Evolutionary conservation across 2,888 invertebrate species (phyloP).

Genomic region (Tenthredo livida): DNA sequence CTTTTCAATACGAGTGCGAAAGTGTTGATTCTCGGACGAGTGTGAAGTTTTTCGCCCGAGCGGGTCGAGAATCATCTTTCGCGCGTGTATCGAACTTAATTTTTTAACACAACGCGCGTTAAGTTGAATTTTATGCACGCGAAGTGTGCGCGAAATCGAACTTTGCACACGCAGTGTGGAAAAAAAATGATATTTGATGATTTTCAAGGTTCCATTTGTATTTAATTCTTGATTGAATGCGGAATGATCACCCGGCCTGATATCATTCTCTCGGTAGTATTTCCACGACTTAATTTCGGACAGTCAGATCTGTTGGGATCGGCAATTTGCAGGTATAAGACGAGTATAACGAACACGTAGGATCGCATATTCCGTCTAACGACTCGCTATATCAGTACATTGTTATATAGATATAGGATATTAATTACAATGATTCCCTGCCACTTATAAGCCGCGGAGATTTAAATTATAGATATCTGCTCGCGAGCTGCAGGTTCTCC

Average conservation of each 20-base stretch:
- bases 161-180: no score
- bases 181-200: not conserved
- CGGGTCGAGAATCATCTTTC: no score
- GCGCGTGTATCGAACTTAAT: no score
- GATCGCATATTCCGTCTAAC: constrained; percentile 41
- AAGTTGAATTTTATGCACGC: no score
- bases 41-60: no score
- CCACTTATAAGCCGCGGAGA: constrained; percentile 69
- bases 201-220: not conserved
- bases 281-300: constrained; percentile 19
- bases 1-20: no score
- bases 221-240: not conserved
- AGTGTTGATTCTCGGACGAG: no score
- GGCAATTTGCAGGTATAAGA: constrained; percentile 12
- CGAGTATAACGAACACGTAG: constrained; percentile 29
- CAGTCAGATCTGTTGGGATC: not conserved
- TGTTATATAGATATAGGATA: constrained; percentile 61
- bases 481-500: constrained; percentile 39
- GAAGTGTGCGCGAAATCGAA: no score
- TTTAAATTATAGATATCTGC: constrained; percentile 71
- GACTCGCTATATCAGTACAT: constrained; percentile 36
- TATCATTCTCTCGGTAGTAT: constrained; percentile 2
- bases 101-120: no score
- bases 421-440: constrained; percentile 72
- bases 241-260: not conserved